Evolutionary conservation across 2,888 invertebrate genomes (phyloP).

Genomic region (Branchipolynoe longqiensis): DNA sequence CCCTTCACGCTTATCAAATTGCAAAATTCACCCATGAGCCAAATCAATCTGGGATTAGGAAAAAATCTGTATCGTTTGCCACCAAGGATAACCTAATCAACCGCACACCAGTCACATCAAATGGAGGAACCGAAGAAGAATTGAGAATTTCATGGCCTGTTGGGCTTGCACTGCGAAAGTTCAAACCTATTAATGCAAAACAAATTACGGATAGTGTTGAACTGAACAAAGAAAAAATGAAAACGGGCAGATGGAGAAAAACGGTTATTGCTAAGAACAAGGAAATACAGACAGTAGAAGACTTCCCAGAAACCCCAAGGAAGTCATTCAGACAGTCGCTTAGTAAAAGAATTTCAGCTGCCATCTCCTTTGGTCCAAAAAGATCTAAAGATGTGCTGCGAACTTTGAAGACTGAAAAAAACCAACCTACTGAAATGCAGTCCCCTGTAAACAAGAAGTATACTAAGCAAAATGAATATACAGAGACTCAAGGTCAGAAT

Average conservation of each 20-base stretch:
- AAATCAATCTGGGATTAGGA: neutral
- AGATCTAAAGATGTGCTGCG: neutral
- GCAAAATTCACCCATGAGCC: neutral
- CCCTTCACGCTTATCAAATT: too few relatives aligned
- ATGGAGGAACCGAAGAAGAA: neutral
- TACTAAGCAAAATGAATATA: too few relatives aligned
- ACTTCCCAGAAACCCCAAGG: neutral
- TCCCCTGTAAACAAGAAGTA: too few relatives aligned
- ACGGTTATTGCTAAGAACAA: neutral
- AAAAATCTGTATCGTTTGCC: conserved; percentile 17
- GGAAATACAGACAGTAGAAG: conserved; percentile 16
- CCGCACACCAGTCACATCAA: neutral
- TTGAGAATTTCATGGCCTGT: neutral
- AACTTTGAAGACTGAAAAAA: too few relatives aligned
- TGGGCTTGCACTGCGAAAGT: neutral
- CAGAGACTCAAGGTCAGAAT: too few relatives aligned
- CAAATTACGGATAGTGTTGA: conserved; percentile 41
- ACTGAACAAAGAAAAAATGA: conserved; percentile 41
- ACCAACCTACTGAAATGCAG: too few relatives aligned
- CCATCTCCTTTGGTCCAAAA: neutral
- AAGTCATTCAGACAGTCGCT: neutral
- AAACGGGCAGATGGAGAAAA: conserved; percentile 4
- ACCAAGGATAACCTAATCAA: neutral
- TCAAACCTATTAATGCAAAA: conserved; percentile 21
- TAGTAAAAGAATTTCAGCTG: conserved; percentile 9